Conservation (phyloP, 2,888 invertebrate genomes). For the Keiferia lycopersicella region DNA sequence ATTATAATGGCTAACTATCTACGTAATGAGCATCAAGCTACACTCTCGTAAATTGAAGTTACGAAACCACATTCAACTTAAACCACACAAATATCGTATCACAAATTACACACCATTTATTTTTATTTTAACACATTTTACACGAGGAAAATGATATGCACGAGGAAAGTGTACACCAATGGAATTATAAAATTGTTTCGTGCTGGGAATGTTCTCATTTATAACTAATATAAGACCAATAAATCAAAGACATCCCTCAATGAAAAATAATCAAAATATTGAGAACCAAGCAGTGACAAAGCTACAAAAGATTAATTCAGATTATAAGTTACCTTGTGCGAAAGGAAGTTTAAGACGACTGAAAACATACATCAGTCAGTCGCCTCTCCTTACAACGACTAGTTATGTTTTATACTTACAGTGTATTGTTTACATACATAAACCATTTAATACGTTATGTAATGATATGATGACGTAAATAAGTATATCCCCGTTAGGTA, state of each 20-base stretch:
- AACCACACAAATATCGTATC: no score
- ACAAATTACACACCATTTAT: not conserved
- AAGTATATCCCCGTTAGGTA: constrained; percentile 31
- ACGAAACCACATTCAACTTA: no score
- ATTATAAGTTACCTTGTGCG: constrained; percentile 7
- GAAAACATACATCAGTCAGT: not conserved
- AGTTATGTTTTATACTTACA: constrained; percentile 41
- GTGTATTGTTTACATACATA: constrained; percentile 49
- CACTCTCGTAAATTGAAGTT: no score
- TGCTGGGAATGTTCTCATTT: no score
- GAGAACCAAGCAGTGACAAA: not conserved
- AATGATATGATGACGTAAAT: constrained; percentile 54
- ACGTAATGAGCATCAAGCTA: no score
- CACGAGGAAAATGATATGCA: constrained; percentile 16
- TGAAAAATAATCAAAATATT: not conserved
- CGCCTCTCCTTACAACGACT: constrained; percentile 35
- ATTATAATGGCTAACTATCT: no score
- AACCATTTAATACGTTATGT: constrained; percentile 43
- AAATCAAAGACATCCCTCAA: no score
- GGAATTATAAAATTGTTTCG: constrained; percentile 6
- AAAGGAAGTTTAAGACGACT: constrained; percentile 1
- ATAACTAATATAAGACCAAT: no score
- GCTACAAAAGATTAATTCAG: not conserved
- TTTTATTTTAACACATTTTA: not conserved
- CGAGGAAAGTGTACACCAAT: not conserved